Percentiles rank a stretch among this genome's conserved stretches.
phyloP scores from a whole-genome alignment of 2,797 vertebrate genomes.

The Anguilla megastoma region DNA sequence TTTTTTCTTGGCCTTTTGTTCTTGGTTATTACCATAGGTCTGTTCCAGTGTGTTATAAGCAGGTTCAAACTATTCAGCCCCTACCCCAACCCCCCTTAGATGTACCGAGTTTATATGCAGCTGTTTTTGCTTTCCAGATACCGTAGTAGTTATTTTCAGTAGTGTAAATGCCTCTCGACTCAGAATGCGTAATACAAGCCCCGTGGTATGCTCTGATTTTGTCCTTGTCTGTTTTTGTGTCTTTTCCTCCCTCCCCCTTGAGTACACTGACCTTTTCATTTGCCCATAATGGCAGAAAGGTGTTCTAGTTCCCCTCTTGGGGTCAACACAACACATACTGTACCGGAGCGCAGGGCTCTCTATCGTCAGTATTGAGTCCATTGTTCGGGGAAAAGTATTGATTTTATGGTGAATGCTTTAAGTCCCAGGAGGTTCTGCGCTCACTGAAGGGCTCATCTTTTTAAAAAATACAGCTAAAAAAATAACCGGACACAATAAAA shows the following conservation, averaged over 20 bases:
- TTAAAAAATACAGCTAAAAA: constrained; percentile 39
- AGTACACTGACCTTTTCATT: constrained; percentile 38
- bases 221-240: constrained; percentile 1
- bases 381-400: constrained; percentile 40
- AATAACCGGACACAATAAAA: neutral
- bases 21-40: neutral
- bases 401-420: constrained; percentile 41
- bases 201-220: neutral
- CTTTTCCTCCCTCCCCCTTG: neutral
- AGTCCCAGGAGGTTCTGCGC: constrained; percentile 33
- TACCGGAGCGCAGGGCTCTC: constrained; percentile 15
- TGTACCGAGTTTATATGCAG: neutral
- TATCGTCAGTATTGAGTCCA: constrained; percentile 26
- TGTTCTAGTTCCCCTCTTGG: constrained; percentile 27
- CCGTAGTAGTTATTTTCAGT: neutral
- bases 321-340: constrained; percentile 29
- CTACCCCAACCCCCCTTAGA: neutral
- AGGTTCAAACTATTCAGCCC: neutral
- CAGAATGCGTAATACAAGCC: neutral
- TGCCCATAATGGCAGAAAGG: constrained; percentile 40
- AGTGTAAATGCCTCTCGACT: neutral
- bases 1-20: neutral
- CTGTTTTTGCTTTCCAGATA: neutral
- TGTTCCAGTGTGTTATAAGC: neutral
- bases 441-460: constrained; percentile 45